Base-by-base conservation (phyloP, 2,797 vertebrate genomes). In the Acanthurus tractus region DNA sequence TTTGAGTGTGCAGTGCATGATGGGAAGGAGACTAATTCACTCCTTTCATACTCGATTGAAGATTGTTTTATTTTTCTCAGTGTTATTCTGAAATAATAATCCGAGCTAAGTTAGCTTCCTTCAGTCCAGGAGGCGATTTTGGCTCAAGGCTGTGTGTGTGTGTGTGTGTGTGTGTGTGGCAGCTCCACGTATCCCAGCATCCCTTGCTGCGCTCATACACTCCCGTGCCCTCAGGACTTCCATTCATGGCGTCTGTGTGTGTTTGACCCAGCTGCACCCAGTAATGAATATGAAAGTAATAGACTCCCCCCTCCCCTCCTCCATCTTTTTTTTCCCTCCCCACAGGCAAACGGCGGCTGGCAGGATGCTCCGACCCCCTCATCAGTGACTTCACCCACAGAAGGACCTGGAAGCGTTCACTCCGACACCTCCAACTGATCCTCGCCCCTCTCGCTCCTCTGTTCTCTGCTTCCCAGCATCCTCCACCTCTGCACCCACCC, bases 341-440 rank as follows among this genome's bases (percentile, higher is more conserved):
- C 7, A 34, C 91, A 98, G 97, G 95, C 97, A 95, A 98, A 97
- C 92, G 97, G 98, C 88, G 97, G 97, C 93, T 99, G 98, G 98
- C 98, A 98, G 95, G 98, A 98, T 87, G 97, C 97, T 88, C 97
- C 97, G 73, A 99, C 98, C 94, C 98, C 98, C 84, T 99, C 98
- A 76, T 99, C 98, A 88, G 97, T 99, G 96, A 99, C 98, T 93
- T 99, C 98, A 89, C 98, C 98, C 87, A 99, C 98, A 96, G 98
- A 99, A 98, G 98, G 98, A 95, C 98, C 98, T 80, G 97, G 97
- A 94, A 99, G 98, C 86, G 97, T 99, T 92, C 98, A 99, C 95
- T 99, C 98, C 62, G 98, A 99, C 96, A 99, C 98, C 94, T 99
- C 97, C 96, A 99, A 99, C 97, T 99, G 97, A 99, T 97, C 29